Evolutionary conservation across 1,140 invertebrate species (phyloP).

Genomic region (Aphaenogaster floridana): DNA sequence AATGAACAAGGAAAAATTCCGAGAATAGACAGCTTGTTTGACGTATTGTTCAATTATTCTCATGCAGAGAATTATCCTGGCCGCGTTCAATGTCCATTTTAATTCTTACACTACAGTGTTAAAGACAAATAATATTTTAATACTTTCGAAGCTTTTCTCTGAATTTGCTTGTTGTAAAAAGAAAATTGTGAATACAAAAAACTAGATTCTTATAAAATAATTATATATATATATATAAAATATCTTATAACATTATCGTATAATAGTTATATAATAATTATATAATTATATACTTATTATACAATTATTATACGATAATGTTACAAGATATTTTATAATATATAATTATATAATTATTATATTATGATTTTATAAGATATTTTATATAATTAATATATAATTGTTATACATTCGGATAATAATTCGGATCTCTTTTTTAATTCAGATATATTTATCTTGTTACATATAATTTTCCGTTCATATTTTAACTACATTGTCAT

Average conservation of each 20-base stretch:
- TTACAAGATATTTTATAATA: too few species aligned
- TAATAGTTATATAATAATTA: too few species aligned
- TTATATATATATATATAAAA: too few species aligned
- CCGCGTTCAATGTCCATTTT: neutral
- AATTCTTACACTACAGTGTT: neutral
- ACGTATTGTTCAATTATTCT: neutral
- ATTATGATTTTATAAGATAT: too few species aligned
- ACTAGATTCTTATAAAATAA: neutral
- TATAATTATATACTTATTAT: too few species aligned
- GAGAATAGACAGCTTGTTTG: neutral
- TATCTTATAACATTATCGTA: too few species aligned
- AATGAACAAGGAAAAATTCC: constrained; percentile 5
- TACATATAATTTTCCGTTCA: neutral
- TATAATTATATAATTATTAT: too few species aligned
- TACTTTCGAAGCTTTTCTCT: neutral
- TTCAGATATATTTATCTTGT: neutral
- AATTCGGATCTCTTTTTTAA: neutral
- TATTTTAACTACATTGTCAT: neutral
- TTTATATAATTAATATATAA: too few species aligned
- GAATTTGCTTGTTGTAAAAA: neutral
- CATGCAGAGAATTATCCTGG: neutral
- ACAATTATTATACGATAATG: too few species aligned
- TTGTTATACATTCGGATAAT: neutral
- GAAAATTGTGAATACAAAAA: neutral
- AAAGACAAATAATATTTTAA: neutral